phyloP scores from a whole-genome alignment of 2,888 invertebrate genomes.

The Cylloceria caligata region DNA sequence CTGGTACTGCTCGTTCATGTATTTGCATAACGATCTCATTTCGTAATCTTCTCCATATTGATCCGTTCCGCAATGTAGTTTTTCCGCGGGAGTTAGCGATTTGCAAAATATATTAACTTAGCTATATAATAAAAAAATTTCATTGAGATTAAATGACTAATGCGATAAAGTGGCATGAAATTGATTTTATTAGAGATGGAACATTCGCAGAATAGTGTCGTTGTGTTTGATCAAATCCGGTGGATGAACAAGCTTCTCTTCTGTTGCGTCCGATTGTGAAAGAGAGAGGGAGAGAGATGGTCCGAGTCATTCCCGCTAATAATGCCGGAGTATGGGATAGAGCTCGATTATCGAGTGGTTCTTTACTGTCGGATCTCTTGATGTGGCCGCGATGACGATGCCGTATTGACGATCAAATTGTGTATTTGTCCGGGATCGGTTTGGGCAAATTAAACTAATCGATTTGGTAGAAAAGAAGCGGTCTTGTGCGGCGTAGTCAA shows the following conservation, averaged over 20 bases:
- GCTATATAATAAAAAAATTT: conserved; percentile 34
- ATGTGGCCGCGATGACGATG: conserved; percentile 67
- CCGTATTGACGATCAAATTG: conserved; percentile 67
- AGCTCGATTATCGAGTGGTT: conserved; percentile 64
- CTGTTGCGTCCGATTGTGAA: conserved; percentile 55
- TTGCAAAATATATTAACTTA: conserved; percentile 26
- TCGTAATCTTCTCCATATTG: conserved; percentile 82
- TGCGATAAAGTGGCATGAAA: conserved; percentile 65
- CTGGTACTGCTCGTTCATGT: conserved; percentile 40
- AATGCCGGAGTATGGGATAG: conserved; percentile 73
- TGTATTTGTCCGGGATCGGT: conserved; percentile 68
- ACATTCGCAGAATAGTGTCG: conserved; percentile 55
- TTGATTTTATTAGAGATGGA: conserved; percentile 65
- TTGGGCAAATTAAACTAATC: conserved; percentile 69
- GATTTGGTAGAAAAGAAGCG: conserved; percentile 55
- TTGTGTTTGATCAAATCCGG: conserved; percentile 39
- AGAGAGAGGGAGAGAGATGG: conserved; percentile 43
- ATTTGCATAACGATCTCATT: conserved; percentile 83
- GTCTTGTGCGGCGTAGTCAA: conserved; percentile 43
- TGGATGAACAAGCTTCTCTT: conserved; percentile 48
- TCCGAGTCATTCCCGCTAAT: conserved; percentile 82
- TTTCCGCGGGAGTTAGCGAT: conserved; percentile 49
- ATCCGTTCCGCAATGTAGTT: conserved; percentile 76
- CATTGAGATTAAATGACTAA: conserved; percentile 57
- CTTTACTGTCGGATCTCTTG: conserved; percentile 51